Base-by-base conservation (phyloP, 2,888 invertebrate genomes). In the Pandemis corylana region DNA sequence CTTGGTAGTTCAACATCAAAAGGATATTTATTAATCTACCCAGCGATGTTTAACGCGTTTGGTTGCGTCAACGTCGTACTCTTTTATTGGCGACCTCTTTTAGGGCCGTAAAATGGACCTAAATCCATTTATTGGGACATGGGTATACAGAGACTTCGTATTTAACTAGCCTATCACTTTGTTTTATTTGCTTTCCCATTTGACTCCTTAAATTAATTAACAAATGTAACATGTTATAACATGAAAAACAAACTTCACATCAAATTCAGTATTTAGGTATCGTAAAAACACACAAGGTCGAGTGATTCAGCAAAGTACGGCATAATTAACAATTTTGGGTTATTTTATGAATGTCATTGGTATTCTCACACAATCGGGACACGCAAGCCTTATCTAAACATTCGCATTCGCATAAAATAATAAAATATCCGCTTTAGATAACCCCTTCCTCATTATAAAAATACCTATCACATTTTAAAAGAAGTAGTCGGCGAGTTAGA, bases 21-120 rank as follows among this genome's bases (percentile, higher is more conserved):
- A 59, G 73, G 42, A 56, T 28, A 15, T 51, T 67, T 49, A 51
- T 66, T 41, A 53, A 72, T 63, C 41, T 36, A 20, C 10, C 42
- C 12, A 42, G 53, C 15, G 68, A 64, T 59, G 69, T 65, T 73
- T 36, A 66, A 70, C 69, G 74, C 69, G 28, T 69, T 46, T 42
- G 51, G 69, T 74, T 74, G 69, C 68, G 73, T 69, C 49, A 69
- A 51, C 53, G 41, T 44, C 69, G 46, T 62, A 36, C 46, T 63
- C 15, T 75, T 71, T 75, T 75, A 75, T 63, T 67, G 67, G 70
- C 67, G 75, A 46, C 71, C 70, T 75, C 71, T 56, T 67, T 75
- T 41, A 36, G 62, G 53, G 36, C 67, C 75, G 75, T 75, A 67
- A 74, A 74, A 61, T 53, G n/a, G 41, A 15, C 20, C 51, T 41